phyloP scores from a whole-genome alignment of 2,113 vertebrate species.

The Emydocephalus ijimae region DNA sequence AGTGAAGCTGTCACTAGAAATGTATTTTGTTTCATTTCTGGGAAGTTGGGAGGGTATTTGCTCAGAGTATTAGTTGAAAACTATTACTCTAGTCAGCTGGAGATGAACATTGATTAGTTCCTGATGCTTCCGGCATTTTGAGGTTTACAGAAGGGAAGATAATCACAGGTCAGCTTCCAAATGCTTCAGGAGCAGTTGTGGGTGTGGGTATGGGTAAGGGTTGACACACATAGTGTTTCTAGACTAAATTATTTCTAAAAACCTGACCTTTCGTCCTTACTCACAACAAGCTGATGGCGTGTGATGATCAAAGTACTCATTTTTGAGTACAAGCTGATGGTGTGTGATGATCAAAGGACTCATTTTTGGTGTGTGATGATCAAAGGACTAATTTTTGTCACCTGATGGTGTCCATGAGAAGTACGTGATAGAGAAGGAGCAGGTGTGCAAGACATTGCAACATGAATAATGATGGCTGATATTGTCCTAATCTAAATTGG shows the following conservation, averaged over 20 bases:
- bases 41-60: not conserved
- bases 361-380: not conserved
- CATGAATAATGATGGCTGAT: not conserved
- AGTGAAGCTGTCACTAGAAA: not conserved
- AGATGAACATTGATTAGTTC: not conserved
- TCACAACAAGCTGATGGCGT: not conserved
- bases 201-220: not conserved
- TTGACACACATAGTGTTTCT: not conserved
- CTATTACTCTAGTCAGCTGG: not conserved
- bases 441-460: not conserved
- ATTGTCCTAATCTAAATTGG: slow-evolving; percentile 18
- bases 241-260: not conserved
- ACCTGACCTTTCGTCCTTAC: not conserved
- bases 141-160: not conserved
- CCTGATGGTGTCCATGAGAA: too few relatives aligned
- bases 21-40: not conserved
- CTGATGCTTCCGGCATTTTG: not conserved
- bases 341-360: not conserved
- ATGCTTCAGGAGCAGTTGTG: not conserved
- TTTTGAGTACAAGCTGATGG: not conserved
- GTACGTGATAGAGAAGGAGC: not conserved
- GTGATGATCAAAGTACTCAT: not conserved
- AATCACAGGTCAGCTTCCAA: not conserved
- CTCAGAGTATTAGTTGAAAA: not conserved
- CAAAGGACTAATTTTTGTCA: not conserved